These are phyloP conservation scores for Odontomachus brunneus DNA, from an alignment of 1,140 invertebrate species.

Conservation along the genomic window DNA sequence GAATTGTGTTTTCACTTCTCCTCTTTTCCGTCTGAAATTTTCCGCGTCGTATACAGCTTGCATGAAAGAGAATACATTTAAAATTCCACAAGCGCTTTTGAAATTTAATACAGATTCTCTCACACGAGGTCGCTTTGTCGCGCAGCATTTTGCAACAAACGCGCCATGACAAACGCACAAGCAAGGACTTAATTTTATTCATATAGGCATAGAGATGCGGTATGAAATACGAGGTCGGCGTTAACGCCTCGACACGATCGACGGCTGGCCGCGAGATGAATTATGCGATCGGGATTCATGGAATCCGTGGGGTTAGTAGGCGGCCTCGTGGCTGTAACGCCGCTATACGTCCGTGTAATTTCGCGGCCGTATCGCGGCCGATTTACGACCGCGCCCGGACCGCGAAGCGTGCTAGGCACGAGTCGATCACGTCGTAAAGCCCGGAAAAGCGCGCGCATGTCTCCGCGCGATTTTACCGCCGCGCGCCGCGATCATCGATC, in stretches of 20 bases:
- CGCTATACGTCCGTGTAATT: slow-evolving; percentile 63
- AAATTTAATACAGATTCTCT: slow-evolving; percentile 2
- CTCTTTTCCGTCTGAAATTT: too few relatives aligned
- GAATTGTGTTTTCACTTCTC: too few relatives aligned
- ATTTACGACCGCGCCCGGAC: slow-evolving; percentile 71
- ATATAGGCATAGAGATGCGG: slow-evolving; percentile 19
- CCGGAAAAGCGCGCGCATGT: slow-evolving; percentile 51
- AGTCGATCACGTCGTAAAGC: slow-evolving; percentile 74
- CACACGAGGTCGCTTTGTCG: background rate
- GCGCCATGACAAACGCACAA: too few relatives aligned
- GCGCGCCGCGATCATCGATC: slow-evolving; percentile 31
- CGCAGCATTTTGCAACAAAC: background rate
- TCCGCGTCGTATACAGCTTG: too few relatives aligned
- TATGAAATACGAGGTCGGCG: slow-evolving; percentile 26
- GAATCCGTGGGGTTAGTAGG: slow-evolving; percentile 61
- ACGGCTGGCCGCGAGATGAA: slow-evolving; percentile 59
- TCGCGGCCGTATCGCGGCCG: slow-evolving; percentile 50
- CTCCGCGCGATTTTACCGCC: slow-evolving; percentile 29
- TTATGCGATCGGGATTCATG: slow-evolving; percentile 67
- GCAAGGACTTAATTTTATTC: slow-evolving; percentile 30
- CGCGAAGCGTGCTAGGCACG: slow-evolving; percentile 69
- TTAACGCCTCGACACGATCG: slow-evolving; percentile 61
- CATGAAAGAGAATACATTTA: background rate
- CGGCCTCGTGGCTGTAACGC: slow-evolving; percentile 41
- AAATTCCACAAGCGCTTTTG: background rate